Conservation (phyloP, 2,113 vertebrate genomes). For the Nansenia antarctica region DNA sequence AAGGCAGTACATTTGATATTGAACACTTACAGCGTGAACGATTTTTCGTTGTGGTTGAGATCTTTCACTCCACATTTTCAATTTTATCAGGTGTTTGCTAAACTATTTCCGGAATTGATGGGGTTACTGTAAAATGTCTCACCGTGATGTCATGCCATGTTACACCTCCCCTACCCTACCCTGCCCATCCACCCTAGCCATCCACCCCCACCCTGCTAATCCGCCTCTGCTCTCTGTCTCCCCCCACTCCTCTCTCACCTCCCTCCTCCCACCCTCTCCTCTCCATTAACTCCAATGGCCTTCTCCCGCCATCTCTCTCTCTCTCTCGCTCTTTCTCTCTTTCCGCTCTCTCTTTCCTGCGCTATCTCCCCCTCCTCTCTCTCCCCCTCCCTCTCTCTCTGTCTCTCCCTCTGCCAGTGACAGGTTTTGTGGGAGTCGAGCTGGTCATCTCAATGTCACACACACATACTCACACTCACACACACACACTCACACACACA, state of each 20-base stretch:
- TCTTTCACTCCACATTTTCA: too few species aligned
- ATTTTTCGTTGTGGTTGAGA: too few species aligned
- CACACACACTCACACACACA: too few species aligned
- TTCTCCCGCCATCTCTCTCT: slow-evolving; percentile 4
- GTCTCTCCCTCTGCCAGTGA: slow-evolving; percentile 43
- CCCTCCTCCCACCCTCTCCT: slow-evolving; percentile 5
- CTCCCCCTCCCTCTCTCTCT: slow-evolving; percentile 21
- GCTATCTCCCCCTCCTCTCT: slow-evolving; percentile 1
- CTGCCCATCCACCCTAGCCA: slow-evolving; percentile 48
- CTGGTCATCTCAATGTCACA: slow-evolving; percentile 72
- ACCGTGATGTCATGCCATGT: slow-evolving; percentile 41
- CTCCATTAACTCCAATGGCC: not conserved
- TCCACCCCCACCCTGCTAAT: slow-evolving; percentile 31
- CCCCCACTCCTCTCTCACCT: slow-evolving; percentile 15
- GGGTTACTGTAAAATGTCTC: slow-evolving; percentile 64
- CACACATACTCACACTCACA: too few species aligned
- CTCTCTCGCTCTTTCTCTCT: slow-evolving; percentile 27
- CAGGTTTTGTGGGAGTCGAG: slow-evolving; percentile 56
- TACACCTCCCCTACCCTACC: slow-evolving; percentile 70
- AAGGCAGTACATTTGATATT: not conserved
- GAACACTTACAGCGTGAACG: not conserved
- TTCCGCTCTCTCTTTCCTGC: slow-evolving; percentile 20
- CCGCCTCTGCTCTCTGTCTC: slow-evolving; percentile 1
- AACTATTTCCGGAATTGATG: slow-evolving; percentile 3
- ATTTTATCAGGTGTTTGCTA: too few species aligned